Evolutionary conservation across 1,140 invertebrate species (phyloP).

Genomic region (Zaprionus ornatus): DNA sequence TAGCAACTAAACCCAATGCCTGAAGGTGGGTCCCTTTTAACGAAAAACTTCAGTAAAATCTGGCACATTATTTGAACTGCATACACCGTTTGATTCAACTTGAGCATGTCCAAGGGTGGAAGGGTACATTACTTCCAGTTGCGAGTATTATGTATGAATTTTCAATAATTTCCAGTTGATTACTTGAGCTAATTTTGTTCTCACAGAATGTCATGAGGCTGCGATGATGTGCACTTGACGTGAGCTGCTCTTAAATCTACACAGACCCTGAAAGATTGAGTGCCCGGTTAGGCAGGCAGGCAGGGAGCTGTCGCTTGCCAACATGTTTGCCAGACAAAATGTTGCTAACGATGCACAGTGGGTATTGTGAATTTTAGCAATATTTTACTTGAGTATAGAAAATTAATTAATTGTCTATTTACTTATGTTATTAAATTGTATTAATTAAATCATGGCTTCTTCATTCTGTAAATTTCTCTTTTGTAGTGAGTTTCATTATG

Average conservation of each 20-base stretch:
- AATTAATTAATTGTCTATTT: not conserved
- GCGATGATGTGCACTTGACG: conserved; percentile 51
- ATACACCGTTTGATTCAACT: not conserved
- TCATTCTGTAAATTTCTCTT: not conserved
- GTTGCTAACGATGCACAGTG: conserved; percentile 69
- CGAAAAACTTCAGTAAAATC: not conserved
- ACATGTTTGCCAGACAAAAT: conserved; percentile 64
- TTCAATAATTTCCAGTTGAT: conserved; percentile 16
- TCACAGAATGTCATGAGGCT: conserved; percentile 62
- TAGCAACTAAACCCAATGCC: not conserved
- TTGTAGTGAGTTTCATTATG: not conserved
- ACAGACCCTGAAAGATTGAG: conserved; percentile 59
- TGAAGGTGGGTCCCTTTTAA: not conserved
- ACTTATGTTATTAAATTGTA: not conserved
- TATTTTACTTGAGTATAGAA: not conserved
- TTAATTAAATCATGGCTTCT: not conserved
- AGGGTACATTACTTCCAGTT: not conserved
- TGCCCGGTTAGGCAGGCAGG: conserved; percentile 37
- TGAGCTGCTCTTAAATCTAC: conserved; percentile 42
- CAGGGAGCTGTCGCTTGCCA: conserved; percentile 53
- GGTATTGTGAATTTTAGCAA: not conserved
- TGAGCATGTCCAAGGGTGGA: not conserved
- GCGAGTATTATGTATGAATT: conserved; percentile 3
- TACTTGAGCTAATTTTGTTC: conserved; percentile 57
- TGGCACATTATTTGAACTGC: not conserved